Percentiles rank a stretch among this genome's conserved stretches.
Evolutionary conservation across 2,888 invertebrate species (phyloP).

Genomic region (Chrysotoxum bicinctum): DNA sequence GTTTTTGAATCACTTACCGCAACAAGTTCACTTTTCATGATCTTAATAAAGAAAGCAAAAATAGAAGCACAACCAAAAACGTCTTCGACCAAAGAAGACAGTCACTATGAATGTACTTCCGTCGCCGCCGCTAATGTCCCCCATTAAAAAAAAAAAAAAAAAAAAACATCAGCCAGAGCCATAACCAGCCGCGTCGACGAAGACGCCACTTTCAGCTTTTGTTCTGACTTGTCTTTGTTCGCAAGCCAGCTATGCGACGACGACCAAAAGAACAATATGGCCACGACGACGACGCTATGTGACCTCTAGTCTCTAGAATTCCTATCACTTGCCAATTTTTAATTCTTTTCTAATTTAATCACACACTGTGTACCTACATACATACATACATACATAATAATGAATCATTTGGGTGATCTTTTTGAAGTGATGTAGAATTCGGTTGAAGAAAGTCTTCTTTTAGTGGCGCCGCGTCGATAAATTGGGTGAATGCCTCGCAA

Average conservation of each 20-base stretch:
- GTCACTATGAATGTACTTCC: slow-evolving; percentile 33
- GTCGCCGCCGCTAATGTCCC: background rate
- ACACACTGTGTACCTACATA: too few species aligned
- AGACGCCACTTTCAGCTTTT: slow-evolving; percentile 59
- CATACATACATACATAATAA: slow-evolving; percentile 11
- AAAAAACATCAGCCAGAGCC: background rate
- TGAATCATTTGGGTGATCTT: slow-evolving; percentile 65
- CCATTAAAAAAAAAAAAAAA: background rate
- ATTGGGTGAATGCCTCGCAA: slow-evolving; percentile 44
- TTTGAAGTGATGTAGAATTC: slow-evolving; percentile 30
- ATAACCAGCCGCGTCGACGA: background rate
- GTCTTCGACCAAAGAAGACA: slow-evolving; percentile 13
- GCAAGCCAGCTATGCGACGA: slow-evolving; percentile 43
- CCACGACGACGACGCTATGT: slow-evolving; percentile 32
- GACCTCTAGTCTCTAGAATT: slow-evolving; percentile 56
- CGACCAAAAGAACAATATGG: slow-evolving; percentile 17
- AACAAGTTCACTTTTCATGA: slow-evolving; percentile 40
- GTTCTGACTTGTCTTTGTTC: slow-evolving; percentile 51
- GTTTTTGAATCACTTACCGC: slow-evolving; percentile 36
- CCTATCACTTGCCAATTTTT: slow-evolving; percentile 55
- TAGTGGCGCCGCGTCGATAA: slow-evolving; percentile 55
- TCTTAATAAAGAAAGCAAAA: slow-evolving; percentile 14
- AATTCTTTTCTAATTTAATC: slow-evolving; percentile 61
- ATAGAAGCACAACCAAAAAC: slow-evolving; percentile 40
- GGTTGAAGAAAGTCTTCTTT: slow-evolving; percentile 21